These are phyloP conservation scores for Eupithecia tripunctaria DNA, from an alignment of 2,888 invertebrate species.

Conservation along the genomic window DNA sequence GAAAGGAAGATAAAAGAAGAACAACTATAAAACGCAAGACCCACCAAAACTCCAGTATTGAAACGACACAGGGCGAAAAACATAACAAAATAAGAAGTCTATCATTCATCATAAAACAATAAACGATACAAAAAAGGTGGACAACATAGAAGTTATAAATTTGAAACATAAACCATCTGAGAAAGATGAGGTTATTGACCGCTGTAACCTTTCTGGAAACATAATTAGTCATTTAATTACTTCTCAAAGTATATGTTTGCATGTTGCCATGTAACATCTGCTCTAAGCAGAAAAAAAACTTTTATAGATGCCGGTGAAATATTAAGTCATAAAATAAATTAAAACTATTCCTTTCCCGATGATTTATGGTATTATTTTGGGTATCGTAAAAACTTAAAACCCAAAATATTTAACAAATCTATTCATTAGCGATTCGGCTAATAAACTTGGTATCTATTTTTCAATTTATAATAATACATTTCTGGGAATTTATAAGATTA, in stretches of 20 bases:
- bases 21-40: not conserved
- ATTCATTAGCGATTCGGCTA: constrained; percentile 19
- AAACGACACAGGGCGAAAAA: not conserved
- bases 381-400: constrained; percentile 29
- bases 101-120: constrained; percentile 2
- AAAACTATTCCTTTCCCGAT: constrained; percentile 35
- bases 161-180: constrained; percentile 33
- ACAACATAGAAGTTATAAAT: constrained; percentile 12
- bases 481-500: constrained; percentile 4
- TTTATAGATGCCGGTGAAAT: constrained; percentile 37
- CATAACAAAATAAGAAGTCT: not conserved
- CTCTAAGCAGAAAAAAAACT: constrained; percentile 36
- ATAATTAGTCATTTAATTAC: constrained; percentile 41
- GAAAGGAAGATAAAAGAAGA: not conserved
- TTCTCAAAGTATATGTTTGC: constrained; percentile 35
- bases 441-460: constrained; percentile 18
- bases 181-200: constrained; percentile 32
- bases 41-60: not conserved
- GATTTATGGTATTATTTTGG: constrained; percentile 35
- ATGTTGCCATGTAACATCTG: constrained; percentile 39
- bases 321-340: constrained; percentile 42
- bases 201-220: constrained; percentile 31
- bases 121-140: constrained; percentile 11
- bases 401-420: constrained; percentile 28
- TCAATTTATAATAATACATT: constrained; percentile 14